Conservation (phyloP, 2,888 invertebrate species). For the Anticlea derivata region DNA sequence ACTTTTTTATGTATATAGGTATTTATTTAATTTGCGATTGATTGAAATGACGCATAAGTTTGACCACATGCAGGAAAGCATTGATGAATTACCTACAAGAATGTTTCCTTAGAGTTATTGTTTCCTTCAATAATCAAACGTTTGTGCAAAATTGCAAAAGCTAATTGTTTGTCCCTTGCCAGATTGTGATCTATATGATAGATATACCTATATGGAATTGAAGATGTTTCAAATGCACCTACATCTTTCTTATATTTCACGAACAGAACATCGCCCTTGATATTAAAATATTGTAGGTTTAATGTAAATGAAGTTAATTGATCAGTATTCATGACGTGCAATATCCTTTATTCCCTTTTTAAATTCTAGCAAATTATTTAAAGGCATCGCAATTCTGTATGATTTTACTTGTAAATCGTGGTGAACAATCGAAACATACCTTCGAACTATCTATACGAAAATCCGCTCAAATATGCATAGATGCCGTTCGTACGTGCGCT, state of each 20-base stretch:
- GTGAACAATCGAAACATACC: slow-evolving; percentile 32
- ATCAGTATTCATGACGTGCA: slow-evolving; percentile 13
- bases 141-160: slow-evolving; percentile 10
- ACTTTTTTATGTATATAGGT: too few relatives aligned
- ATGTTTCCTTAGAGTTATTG: too few relatives aligned
- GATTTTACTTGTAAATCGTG: slow-evolving; percentile 34
- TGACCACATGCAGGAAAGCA: slow-evolving; percentile 7
- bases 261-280: too few relatives aligned
- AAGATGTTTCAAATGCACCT: too few relatives aligned
- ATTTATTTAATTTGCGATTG: too few relatives aligned
- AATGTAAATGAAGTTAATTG: background rate
- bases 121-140: background rate
- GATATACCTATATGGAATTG: too few relatives aligned
- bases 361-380: slow-evolving; percentile 17
- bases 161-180: background rate
- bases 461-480: slow-evolving; percentile 36
- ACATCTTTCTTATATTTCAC: too few relatives aligned
- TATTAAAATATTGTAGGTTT: too few relatives aligned
- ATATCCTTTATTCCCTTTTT: slow-evolving; percentile 23
- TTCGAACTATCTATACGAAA: slow-evolving; percentile 32
- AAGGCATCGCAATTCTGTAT: slow-evolving; percentile 11
- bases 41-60: slow-evolving; percentile 9
- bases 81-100: too few relatives aligned
- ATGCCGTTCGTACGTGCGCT: slow-evolving; percentile 27
- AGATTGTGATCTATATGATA: background rate